Percentiles rank a stretch among this genome's conserved stretches.
Conservation (phyloP, 1,140 invertebrate species). For the Elymnias hypermnestra region DNA sequence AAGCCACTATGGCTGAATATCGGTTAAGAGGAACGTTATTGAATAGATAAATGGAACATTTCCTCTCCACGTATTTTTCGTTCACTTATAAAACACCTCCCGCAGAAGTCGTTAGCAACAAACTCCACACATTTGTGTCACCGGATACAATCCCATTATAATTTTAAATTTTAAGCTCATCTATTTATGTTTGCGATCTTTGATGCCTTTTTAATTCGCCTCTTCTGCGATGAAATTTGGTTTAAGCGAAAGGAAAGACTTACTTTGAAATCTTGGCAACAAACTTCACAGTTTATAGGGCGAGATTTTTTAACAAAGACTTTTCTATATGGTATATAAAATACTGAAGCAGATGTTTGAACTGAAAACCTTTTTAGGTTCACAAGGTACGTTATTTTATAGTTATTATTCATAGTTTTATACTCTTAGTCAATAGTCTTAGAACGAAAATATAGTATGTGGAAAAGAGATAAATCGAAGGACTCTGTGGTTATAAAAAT, state of each 20-base stretch:
- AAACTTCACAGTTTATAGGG: conserved; percentile 3
- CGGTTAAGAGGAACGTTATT: background rate
- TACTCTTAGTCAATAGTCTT: too few species aligned
- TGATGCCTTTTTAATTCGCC: conserved; percentile 62
- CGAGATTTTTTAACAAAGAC: too few species aligned
- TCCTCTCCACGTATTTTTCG: conserved; percentile 34
- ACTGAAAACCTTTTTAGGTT: too few species aligned
- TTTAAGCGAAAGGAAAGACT: conserved; percentile 1
- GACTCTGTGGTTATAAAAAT: too few species aligned
- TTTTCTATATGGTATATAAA: too few species aligned
- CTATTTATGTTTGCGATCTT: conserved; percentile 66
- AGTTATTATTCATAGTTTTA: too few species aligned
- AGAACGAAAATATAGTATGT: too few species aligned
- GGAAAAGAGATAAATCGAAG: too few species aligned
- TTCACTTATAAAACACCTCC: conserved; percentile 47
- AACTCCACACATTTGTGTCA: conserved; percentile 76
- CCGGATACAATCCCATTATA: conserved; percentile 75
- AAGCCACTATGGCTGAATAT: too few species aligned
- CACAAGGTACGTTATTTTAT: too few species aligned
- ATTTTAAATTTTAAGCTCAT: conserved; percentile 74
- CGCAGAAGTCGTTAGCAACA: conserved; percentile 74
- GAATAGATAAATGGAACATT: background rate
- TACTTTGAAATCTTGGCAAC: background rate
- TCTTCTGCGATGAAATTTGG: background rate
- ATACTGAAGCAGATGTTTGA: too few species aligned